Conservation (phyloP, 2,113 vertebrate species). For the Apus apus region DNA sequence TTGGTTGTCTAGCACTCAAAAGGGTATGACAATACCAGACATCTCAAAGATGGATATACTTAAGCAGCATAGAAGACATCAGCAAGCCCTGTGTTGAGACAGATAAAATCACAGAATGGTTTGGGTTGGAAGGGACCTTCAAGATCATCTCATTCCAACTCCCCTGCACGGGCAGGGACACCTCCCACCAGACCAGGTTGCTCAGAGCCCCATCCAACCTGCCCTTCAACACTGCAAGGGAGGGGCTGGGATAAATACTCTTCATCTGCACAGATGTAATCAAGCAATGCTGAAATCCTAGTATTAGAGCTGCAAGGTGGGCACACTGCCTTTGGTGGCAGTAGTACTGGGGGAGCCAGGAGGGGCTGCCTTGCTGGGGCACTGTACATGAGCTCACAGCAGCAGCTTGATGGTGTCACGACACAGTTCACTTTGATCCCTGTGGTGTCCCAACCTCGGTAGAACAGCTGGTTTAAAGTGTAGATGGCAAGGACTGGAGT, state of each 20-base stretch:
- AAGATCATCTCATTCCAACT: no score
- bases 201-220: no score
- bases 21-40: background rate
- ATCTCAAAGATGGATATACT: background rate
- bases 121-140: no score
- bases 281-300: background rate
- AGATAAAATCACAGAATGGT: background rate
- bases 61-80: background rate
- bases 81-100: background rate
- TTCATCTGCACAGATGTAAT: background rate
- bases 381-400: background rate
- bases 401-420: background rate
- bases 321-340: background rate
- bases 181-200: no score
- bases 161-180: no score
- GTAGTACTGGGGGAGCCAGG: background rate
- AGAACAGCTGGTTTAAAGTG: background rate
- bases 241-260: no score
- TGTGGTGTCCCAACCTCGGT: rapidly evolving
- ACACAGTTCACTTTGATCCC: background rate
- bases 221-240: no score
- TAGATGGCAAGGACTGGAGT: background rate
- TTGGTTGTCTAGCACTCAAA: background rate
- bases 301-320: rapidly evolving
- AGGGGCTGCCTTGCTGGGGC: background rate